Percentiles rank a stretch among this genome's conserved stretches.
These are phyloP conservation scores for Tachuris rubrigastra DNA, from an alignment of 2,113 vertebrate genomes.

Conservation along the genomic window DNA sequence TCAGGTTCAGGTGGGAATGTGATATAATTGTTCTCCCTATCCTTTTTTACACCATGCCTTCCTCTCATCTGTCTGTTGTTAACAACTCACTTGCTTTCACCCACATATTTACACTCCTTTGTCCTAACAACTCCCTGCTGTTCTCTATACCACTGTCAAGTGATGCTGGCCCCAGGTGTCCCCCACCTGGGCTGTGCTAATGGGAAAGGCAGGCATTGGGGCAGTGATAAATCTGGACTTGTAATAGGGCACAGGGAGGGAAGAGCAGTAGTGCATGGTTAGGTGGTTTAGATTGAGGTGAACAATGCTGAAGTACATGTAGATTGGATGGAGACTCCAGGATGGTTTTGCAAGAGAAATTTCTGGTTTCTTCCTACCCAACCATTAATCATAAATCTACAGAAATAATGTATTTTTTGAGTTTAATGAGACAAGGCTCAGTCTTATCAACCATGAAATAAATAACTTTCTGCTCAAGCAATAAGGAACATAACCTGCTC, in stretches of 20 bases:
- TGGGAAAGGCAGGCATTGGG: not conserved
- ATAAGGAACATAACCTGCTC: not conserved
- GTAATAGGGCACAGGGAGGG: not conserved
- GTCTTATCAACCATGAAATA: not conserved
- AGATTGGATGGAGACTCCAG: not conserved
- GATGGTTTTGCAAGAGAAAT: not conserved
- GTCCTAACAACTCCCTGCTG: not conserved
- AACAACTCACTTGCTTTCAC: not conserved
- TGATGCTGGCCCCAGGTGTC: rapidly evolving
- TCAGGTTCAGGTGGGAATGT: not conserved
- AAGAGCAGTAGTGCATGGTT: not conserved
- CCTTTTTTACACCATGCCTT: not conserved
- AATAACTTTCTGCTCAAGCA: not conserved
- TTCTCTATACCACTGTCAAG: not conserved
- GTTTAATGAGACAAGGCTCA: not conserved
- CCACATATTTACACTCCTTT: not conserved
- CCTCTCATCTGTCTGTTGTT: not conserved
- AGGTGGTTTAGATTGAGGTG: not conserved
- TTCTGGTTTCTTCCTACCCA: not conserved
- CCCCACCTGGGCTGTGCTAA: rapidly evolving
- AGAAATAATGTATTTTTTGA: not conserved
- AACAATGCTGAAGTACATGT: not conserved
- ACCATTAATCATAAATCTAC: not conserved
- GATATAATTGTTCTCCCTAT: not conserved
- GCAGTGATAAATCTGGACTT: not conserved